Evolutionary conservation across 2,797 vertebrate species (phyloP).

Genomic region (Aphelocoma californica): DNA sequence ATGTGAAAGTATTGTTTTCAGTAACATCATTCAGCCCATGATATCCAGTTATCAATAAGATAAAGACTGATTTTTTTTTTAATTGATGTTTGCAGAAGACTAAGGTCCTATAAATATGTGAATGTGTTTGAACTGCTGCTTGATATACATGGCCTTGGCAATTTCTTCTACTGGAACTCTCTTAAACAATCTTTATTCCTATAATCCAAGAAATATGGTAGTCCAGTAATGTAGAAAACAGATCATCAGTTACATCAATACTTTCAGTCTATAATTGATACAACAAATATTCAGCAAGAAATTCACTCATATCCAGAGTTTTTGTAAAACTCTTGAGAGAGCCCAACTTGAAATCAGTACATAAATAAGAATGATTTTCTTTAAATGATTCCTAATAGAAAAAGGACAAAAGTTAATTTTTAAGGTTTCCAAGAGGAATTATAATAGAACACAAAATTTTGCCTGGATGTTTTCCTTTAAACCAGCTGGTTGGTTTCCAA

Average conservation of each 20-base stretch:
- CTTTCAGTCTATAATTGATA: neutral
- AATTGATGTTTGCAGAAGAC: neutral
- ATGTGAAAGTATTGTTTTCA: neutral
- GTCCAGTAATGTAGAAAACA: neutral
- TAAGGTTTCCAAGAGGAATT: neutral
- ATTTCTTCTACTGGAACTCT: neutral
- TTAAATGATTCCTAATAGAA: neutral
- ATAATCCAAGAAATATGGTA: neutral
- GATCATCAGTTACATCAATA: neutral
- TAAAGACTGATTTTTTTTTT: neutral
- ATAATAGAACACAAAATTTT: neutral
- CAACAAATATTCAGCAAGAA: neutral
- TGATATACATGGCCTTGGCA: neutral
- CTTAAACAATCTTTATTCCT: neutral
- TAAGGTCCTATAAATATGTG: accelerated
- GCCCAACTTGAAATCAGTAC: neutral
- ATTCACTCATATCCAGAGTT: neutral
- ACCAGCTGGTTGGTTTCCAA: neutral
- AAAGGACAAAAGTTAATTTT: neutral
- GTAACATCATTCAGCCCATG: neutral
- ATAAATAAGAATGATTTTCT: neutral
- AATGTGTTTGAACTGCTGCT: neutral
- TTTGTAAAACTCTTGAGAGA: neutral
- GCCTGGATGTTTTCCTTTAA: neutral
- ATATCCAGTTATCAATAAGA: neutral